Evolutionary conservation across 2,797 vertebrate species (phyloP).

Genomic region (Balearica regulorum): DNA sequence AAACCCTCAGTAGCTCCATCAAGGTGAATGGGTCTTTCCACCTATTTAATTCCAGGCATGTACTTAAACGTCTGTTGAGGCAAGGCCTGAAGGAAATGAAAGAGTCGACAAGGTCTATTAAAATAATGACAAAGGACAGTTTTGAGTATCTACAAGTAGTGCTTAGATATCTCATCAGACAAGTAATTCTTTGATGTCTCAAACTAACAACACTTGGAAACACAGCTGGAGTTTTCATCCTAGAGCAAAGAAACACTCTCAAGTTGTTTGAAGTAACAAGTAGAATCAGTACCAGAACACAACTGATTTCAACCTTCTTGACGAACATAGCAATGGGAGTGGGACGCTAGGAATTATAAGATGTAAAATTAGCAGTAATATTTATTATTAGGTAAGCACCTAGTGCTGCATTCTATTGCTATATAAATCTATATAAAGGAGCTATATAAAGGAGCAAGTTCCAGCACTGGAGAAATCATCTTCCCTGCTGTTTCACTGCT

Average conservation of each 20-base stretch:
- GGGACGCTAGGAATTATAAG: neutral
- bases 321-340: neutral
- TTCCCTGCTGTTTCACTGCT: neutral
- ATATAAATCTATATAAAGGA: neutral
- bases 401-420: neutral
- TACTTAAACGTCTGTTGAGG: neutral
- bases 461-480: neutral
- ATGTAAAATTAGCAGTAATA: neutral
- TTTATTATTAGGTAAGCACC: neutral
- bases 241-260: neutral
- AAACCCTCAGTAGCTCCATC: neutral
- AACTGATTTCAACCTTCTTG: neutral
- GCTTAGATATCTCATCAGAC: neutral
- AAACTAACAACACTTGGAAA: neutral
- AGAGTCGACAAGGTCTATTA: neutral
- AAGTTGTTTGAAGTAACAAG: neutral
- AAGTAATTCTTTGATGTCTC: neutral
- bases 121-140: neutral
- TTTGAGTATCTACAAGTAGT: neutral
- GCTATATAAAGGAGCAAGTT: neutral
- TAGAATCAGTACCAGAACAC: neutral
- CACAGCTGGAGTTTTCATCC: neutral
- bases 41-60: neutral
- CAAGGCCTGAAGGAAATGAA: neutral
- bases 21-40: neutral